phyloP scores from a whole-genome alignment of 2,797 vertebrate species.

The Odontamblyopus lacepedii region DNA sequence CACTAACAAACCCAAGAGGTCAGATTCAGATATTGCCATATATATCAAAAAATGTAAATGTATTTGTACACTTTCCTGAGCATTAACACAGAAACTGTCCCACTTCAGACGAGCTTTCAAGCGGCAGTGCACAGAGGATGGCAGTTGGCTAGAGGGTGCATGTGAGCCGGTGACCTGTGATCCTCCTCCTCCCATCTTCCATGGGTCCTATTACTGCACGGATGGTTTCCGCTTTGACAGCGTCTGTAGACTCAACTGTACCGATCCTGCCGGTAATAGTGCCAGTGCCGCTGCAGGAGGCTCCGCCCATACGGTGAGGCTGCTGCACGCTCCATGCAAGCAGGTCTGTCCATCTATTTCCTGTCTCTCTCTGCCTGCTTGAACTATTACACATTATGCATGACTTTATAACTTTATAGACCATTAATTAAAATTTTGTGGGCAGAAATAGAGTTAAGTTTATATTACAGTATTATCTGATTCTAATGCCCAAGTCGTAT shows the following conservation, averaged over 20 bases:
- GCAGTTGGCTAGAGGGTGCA: slow-evolving; percentile 89
- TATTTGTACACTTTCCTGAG: neutral
- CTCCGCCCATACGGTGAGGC: slow-evolving; percentile 75
- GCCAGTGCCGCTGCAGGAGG: slow-evolving; percentile 57
- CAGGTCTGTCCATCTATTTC: slow-evolving; percentile 79
- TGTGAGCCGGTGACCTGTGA: slow-evolving; percentile 94
- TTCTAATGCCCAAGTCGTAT: neutral
- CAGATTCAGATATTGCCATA: slow-evolving; percentile 1
- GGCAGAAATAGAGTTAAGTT: neutral
- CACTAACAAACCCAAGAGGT: slow-evolving; percentile 84
- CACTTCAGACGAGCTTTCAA: slow-evolving; percentile 90
- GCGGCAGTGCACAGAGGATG: slow-evolving; percentile 93
- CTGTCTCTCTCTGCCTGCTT: slow-evolving; percentile 60
- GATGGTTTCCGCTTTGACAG: slow-evolving; percentile 95
- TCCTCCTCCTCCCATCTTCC: slow-evolving; percentile 89
- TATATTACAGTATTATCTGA: neutral
- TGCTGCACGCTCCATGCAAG: slow-evolving; percentile 79
- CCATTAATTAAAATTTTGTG: neutral
- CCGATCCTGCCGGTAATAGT: slow-evolving; percentile 77
- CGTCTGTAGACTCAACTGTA: slow-evolving; percentile 89
- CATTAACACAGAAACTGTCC: neutral
- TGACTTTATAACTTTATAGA: neutral
- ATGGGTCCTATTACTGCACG: slow-evolving; percentile 92
- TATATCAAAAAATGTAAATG: no score
- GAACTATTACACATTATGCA: slow-evolving; percentile 14